Evolutionary conservation across 2,113 vertebrate species (phyloP).

Genomic region (Ammodytes marinus): DNA sequence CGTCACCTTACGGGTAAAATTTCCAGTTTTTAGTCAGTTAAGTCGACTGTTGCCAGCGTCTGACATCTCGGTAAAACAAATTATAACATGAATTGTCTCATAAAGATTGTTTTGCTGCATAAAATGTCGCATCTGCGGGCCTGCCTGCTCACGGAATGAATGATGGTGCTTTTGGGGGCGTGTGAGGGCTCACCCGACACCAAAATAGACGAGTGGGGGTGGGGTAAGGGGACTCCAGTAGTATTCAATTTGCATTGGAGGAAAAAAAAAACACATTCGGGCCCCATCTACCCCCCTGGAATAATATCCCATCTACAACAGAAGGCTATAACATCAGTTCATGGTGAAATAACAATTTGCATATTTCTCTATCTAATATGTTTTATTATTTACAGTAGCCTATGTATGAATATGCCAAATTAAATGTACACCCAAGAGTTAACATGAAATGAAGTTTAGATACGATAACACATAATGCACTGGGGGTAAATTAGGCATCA

Average conservation of each 20-base stretch:
- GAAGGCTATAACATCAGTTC: background rate
- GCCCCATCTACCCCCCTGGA: background rate
- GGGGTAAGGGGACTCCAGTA: conserved; percentile 19
- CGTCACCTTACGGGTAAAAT: background rate
- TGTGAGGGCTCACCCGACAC: conserved; percentile 16
- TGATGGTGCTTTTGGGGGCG: conserved; percentile 14
- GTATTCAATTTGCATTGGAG: conserved; percentile 30
- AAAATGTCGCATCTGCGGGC: background rate
- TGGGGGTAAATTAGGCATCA: background rate
- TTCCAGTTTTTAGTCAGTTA: background rate
- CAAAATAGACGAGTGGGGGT: conserved; percentile 37
- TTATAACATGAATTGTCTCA: background rate
- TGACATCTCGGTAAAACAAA: background rate
- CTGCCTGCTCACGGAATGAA: background rate
- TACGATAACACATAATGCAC: background rate
- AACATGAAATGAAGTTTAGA: background rate
- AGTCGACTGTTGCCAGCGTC: background rate
- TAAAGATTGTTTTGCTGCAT: background rate
- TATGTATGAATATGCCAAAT: background rate
- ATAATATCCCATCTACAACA: background rate
- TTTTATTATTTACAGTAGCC: background rate
- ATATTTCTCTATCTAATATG: background rate
- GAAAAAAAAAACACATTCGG: background rate
- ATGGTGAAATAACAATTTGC: background rate
- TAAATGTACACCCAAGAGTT: background rate